A percentile compares a stretch with the other conserved stretches of the same genome.
Conservation (phyloP, 2,113 vertebrate species). For the Rhineura floridana region DNA sequence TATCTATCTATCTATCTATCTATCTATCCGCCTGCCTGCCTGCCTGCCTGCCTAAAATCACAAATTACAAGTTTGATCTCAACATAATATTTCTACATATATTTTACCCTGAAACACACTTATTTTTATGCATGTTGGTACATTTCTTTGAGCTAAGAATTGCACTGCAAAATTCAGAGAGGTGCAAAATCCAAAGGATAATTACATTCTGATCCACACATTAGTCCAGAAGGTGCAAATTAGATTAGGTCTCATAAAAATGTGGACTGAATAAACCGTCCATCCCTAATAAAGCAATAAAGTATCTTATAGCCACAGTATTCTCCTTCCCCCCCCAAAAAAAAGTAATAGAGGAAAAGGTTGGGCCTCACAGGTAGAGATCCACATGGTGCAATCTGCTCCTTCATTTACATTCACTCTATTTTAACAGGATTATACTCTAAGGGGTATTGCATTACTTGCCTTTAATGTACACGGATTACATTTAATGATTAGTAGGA, state of each 20-base stretch:
- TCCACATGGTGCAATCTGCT: not conserved
- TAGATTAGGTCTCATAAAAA: not conserved
- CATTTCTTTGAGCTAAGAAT: not conserved
- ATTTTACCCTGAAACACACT: no score
- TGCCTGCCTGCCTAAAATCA: no score
- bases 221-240: not conserved
- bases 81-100: no score
- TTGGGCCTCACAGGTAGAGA: not conserved
- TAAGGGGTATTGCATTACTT: not conserved
- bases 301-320: not conserved
- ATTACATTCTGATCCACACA: not conserved
- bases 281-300: not conserved
- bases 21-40: no score
- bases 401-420: slow-evolving; percentile 7
- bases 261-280: not conserved
- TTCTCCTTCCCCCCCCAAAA: not conserved
- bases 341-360: not conserved
- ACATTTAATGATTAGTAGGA: not conserved
- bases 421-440: slow-evolving; percentile 11
- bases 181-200: not conserved
- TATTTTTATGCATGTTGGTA: no score
- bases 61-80: no score
- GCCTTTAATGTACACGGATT: slow-evolving; percentile 6
- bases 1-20: no score
- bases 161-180: not conserved